Base-by-base conservation (phyloP, 2,888 invertebrate species). In the Agrenia bidenticulata region DNA sequence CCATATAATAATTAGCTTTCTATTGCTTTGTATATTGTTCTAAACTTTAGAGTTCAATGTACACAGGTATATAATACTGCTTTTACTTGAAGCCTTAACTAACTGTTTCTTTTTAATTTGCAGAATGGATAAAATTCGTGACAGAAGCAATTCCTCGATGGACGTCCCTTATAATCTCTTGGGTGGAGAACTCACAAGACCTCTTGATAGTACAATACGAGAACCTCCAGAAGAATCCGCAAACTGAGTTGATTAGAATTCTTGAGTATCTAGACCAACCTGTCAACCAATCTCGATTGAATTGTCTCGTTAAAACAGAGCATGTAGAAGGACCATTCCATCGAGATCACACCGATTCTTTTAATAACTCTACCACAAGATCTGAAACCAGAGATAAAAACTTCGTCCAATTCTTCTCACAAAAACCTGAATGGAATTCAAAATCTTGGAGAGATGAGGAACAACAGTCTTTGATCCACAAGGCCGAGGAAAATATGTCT, bases 181-280 rank as follows among this genome's bases (percentile, higher is more conserved):
- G 76, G 76, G 51, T 73, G n/a, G 67, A 71, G 61, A 73, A 77
- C 26, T 75, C 76, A 45, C 61, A 61, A 49, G 73, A 76, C 61
- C 70, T 77, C 15, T 73, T 77, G 57, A 77, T 79, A 5, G 69
- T 79, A 4, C 77, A 78, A 64, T 79, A 78, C 66, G 79, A 79
- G 66, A 70, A 77, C 19, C 64, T 79, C 9, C 73, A 76, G 69
- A 63, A 68, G 23, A 73, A 77, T 66, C 77, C 78, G n/a, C 67
- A 69, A 23, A 41, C 59, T 13, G 73, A 77, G 58, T 65, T 78
- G 53, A 64, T 72, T 17, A 66, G 73, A 27, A 72, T 78, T 58
- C 70, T 78, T 56, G 59, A 73, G 56, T 77, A 77, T 66, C 74
- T 79, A 50, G 63, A 73, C 49, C 67, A 77, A 54, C 74, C 77